Conservation (phyloP, 1,140 invertebrate species). For the Bombus pyrosoma region DNA sequence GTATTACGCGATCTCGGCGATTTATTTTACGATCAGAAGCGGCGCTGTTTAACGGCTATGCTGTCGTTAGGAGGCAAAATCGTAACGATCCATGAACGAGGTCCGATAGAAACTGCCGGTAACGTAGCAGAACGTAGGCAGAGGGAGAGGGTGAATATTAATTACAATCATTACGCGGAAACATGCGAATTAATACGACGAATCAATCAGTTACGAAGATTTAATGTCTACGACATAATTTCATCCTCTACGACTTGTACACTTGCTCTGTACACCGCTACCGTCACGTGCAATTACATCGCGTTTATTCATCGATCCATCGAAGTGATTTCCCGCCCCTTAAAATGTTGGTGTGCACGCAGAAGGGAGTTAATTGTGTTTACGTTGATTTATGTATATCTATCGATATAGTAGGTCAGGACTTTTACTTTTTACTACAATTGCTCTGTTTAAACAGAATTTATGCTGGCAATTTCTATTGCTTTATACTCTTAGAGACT, state of each 20-base stretch:
- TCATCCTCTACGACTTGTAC: background rate
- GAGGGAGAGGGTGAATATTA: constrained; percentile 10
- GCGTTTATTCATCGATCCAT: background rate
- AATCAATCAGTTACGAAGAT: constrained; percentile 23
- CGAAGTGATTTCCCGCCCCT: too few relatives aligned
- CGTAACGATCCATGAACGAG: background rate
- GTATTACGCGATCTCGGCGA: background rate
- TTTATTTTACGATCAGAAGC: background rate
- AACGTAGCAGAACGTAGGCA: too few relatives aligned
- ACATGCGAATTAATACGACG: constrained; percentile 6
- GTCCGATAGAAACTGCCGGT: background rate
- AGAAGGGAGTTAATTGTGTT: background rate
- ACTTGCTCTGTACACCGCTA: background rate
- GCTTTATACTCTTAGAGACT: too few relatives aligned
- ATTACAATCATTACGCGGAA: background rate
- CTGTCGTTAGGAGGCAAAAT: background rate
- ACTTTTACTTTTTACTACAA: too few relatives aligned
- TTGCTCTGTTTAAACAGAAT: too few relatives aligned
- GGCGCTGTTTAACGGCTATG: background rate
- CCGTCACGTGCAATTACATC: background rate
- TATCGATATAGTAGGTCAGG: too few relatives aligned
- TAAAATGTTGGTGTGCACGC: background rate
- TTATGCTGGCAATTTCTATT: too few relatives aligned
- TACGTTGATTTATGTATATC: too few relatives aligned
- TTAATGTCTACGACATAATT: constrained; percentile 1